Evolutionary conservation across 2,888 invertebrate species (phyloP).

Genomic region (Biston betularia): DNA sequence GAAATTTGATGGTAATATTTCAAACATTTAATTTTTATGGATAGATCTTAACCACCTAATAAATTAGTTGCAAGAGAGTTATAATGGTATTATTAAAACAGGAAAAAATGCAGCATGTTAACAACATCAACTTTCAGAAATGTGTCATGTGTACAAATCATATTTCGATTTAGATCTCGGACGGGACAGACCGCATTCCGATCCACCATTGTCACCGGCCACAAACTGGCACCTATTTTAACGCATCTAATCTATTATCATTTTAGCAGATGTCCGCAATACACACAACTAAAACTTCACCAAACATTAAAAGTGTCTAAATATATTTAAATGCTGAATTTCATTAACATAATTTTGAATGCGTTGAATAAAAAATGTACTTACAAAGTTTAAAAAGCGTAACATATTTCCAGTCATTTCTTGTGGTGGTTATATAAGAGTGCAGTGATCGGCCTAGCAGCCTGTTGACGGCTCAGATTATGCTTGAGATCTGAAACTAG

Average conservation of each 20-base stretch:
- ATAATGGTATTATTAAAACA: no score
- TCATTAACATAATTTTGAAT: slow-evolving; percentile 30
- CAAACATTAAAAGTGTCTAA: slow-evolving; percentile 8
- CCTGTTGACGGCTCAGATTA: slow-evolving; percentile 69
- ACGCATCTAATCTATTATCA: slow-evolving; percentile 29
- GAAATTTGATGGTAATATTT: no score
- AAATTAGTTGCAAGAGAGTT: no score
- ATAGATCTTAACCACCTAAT: no score
- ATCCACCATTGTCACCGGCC: slow-evolving; percentile 38
- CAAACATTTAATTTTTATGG: no score
- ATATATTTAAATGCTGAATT: slow-evolving; percentile 17
- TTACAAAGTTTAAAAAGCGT: slow-evolving; percentile 60
- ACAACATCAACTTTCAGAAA: no score
- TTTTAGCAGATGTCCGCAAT: slow-evolving; percentile 15
- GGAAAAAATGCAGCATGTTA: no score
- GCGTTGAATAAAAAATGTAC: slow-evolving; percentile 49
- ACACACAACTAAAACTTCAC: slow-evolving; percentile 14
- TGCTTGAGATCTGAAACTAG: slow-evolving; percentile 76
- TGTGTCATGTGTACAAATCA: slow-evolving; percentile 25
- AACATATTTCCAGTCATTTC: slow-evolving; percentile 53
- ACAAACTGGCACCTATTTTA: slow-evolving; percentile 24
- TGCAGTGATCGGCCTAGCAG: slow-evolving; percentile 46
- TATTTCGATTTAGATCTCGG: slow-evolving; percentile 16
- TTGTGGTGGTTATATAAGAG: slow-evolving; percentile 42
- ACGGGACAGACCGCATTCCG: slow-evolving; percentile 39